Evolutionary conservation across 2,113 vertebrate species (phyloP).

Genomic region (Anas platyrhynchos): DNA sequence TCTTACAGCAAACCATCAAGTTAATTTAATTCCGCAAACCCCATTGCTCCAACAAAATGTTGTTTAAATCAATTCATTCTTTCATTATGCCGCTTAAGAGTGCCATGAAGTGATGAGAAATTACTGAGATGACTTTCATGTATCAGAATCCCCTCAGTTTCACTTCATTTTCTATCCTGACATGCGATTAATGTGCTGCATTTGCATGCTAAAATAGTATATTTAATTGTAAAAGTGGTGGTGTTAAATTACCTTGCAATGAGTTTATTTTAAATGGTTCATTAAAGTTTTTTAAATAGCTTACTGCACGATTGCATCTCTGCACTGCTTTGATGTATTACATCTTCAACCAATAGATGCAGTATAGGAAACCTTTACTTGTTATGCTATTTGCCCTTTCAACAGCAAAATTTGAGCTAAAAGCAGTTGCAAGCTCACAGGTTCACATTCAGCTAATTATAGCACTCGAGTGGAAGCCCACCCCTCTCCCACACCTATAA

Average conservation of each 20-base stretch:
- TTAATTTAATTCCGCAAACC: conserved; percentile 81
- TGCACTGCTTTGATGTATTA: conserved; percentile 66
- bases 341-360: conserved; percentile 18
- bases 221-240: conserved; percentile 80
- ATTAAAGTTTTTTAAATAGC: conserved; percentile 76
- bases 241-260: conserved; percentile 78
- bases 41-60: conserved; percentile 73
- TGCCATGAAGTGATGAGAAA: conserved; percentile 73
- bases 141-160: conserved; percentile 75
- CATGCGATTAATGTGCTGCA: conserved; percentile 74
- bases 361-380: conserved; percentile 28
- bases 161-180: conserved; percentile 74
- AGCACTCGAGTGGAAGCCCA: neutral
- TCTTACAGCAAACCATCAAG: conserved; percentile 73
- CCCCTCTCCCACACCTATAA: accelerated
- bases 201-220: conserved; percentile 75
- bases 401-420: neutral
- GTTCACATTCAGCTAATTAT: neutral
- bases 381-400: neutral
- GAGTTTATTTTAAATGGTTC: conserved; percentile 80
- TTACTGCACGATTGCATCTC: conserved; percentile 64
- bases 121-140: conserved; percentile 70
- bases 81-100: conserved; percentile 76
- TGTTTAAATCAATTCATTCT: conserved; percentile 81
- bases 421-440: neutral